Conservation (phyloP, 92 coral and sea anemone species). For the Ricordea florida region DNA sequence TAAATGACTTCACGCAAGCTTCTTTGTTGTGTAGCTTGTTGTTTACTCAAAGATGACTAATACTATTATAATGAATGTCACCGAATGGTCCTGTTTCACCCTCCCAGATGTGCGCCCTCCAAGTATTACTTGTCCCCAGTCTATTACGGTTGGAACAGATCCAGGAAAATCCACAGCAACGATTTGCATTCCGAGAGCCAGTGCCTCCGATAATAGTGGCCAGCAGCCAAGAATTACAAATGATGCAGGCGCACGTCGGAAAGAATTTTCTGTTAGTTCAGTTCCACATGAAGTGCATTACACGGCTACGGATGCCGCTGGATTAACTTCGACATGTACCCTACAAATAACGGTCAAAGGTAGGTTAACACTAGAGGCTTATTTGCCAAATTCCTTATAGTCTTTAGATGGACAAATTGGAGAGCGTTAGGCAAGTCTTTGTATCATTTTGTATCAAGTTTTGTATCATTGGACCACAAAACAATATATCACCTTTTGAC, state of each 20-base stretch:
- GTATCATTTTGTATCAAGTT: no score
- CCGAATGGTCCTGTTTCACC: not conserved
- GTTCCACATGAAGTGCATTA: slow-evolving; percentile 67
- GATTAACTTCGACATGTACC: slow-evolving; percentile 65
- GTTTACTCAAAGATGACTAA: no score
- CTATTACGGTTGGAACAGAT: slow-evolving; percentile 62
- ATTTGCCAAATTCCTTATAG: not conserved
- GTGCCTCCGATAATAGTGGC: slow-evolving; percentile 83
- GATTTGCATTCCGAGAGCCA: slow-evolving; percentile 67
- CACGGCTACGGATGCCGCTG: slow-evolving; percentile 90
- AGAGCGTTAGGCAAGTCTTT: no score
- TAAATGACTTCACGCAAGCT: no score
- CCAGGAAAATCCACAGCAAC: slow-evolving; percentile 65
- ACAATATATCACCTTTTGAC: no score
- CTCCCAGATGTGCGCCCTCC: slow-evolving; percentile 74
- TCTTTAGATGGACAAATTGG: no score
- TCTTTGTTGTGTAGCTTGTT: no score
- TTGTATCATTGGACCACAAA: no score
- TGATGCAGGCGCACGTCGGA: slow-evolving; percentile 58
- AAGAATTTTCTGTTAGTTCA: slow-evolving; percentile 55
- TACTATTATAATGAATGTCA: no score
- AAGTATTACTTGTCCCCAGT: slow-evolving; percentile 69
- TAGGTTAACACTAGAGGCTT: not conserved
- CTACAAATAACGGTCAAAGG: slow-evolving; percentile 84
- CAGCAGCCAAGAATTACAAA: slow-evolving; percentile 65